Conservation (phyloP, 2,888 invertebrate genomes). For the Orthosia cruda region DNA sequence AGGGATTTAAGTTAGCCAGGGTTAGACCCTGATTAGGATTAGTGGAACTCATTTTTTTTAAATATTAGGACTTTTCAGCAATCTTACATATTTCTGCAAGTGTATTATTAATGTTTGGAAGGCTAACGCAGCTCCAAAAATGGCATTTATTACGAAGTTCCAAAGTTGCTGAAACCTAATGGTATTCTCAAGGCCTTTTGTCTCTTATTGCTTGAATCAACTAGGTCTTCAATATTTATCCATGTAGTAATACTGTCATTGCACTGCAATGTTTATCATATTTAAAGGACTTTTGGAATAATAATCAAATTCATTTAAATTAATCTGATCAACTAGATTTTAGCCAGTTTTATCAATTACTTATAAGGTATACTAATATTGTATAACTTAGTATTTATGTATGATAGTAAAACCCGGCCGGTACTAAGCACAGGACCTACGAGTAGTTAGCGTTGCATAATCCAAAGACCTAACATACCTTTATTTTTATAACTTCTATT, state of each 20-base stretch:
- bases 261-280: slow-evolving; percentile 16
- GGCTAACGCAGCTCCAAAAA: background rate
- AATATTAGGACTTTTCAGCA: background rate
- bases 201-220: slow-evolving; percentile 5
- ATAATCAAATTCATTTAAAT: background rate
- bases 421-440: background rate
- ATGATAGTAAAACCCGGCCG: background rate
- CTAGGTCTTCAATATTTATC: slow-evolving; percentile 11
- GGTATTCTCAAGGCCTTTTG: slow-evolving; percentile 8
- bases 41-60: background rate
- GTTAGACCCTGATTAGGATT: slow-evolving; percentile 11
- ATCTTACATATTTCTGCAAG: background rate
- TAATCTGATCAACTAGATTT: background rate
- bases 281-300: slow-evolving; percentile 23
- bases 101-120: background rate
- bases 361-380: background rate
- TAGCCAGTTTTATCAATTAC: slow-evolving; percentile 12
- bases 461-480: background rate
- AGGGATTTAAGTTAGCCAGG: background rate
- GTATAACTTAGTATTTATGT: background rate
- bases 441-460: too few species aligned
- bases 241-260: background rate
- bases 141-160: background rate
- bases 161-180: background rate
- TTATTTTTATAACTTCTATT: slow-evolving; percentile 6